Percentiles rank a stretch among this genome's conserved stretches.
Conservation (phyloP, 1,140 invertebrate species). For the Ericerus pela region DNA sequence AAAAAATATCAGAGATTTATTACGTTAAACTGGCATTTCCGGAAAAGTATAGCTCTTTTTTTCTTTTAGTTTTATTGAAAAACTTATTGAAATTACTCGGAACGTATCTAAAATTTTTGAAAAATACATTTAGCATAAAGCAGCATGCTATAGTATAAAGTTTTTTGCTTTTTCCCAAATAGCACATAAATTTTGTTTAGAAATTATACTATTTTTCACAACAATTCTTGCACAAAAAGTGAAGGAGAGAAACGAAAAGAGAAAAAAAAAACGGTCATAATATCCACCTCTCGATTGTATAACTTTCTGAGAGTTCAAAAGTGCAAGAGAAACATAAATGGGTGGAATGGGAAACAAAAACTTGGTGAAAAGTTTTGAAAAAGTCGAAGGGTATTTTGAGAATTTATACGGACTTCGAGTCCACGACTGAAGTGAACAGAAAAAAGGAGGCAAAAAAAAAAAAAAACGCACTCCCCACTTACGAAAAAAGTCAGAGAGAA, state of each 20-base stretch:
- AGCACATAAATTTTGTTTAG: slow-evolving; percentile 6
- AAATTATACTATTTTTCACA: background rate
- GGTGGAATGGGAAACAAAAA: background rate
- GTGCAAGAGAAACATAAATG: background rate
- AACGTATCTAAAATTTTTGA: background rate
- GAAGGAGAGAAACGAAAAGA: background rate
- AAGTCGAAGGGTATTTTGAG: slow-evolving; percentile 5
- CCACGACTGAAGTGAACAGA: background rate
- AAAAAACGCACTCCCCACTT: background rate
- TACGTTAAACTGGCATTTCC: slow-evolving; percentile 1
- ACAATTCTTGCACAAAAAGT: background rate
- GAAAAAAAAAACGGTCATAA: background rate
- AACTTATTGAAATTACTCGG: slow-evolving; percentile 8
- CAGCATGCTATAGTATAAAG: background rate
- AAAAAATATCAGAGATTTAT: slow-evolving; percentile 8
- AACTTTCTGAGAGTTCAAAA: background rate
- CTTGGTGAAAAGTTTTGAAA: background rate
- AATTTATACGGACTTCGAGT: background rate
- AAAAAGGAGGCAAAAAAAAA: background rate
- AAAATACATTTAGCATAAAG: slow-evolving; percentile 11
- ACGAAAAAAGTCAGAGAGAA: background rate
- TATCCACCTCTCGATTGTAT: background rate
- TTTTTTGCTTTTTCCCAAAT: background rate
- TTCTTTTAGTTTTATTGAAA: slow-evolving; percentile 10
- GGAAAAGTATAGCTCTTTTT: slow-evolving; percentile 6